Percentiles rank a stretch among this genome's conserved stretches.
phyloP scores from a whole-genome alignment of 2,113 vertebrate genomes.

The Turnix velox region DNA sequence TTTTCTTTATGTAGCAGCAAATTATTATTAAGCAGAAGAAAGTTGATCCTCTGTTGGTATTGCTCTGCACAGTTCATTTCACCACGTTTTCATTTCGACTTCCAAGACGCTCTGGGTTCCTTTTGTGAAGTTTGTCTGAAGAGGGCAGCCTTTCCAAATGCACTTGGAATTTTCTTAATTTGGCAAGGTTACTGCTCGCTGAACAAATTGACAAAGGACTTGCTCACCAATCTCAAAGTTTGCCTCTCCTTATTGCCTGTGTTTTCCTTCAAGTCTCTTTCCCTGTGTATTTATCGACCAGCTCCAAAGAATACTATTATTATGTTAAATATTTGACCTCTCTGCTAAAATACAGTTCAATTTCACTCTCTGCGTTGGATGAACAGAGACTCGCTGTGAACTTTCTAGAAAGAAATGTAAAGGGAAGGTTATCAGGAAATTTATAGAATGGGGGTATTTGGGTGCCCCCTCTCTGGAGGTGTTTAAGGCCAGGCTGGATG shows the following conservation, averaged over 20 bases:
- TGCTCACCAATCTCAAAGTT: background rate
- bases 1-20: background rate
- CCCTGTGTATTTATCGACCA: background rate
- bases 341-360: background rate
- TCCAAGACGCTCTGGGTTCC: background rate
- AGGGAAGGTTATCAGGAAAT: background rate
- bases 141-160: conserved; percentile 77
- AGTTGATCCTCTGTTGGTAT: background rate
- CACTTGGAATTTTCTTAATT: conserved; percentile 40
- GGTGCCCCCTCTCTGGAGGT: no score
- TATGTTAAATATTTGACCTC: conserved; percentile 11
- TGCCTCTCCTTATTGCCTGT: background rate
- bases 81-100: background rate
- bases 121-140: conserved; percentile 68
- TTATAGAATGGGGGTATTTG: background rate
- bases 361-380: background rate
- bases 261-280: background rate
- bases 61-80: background rate
- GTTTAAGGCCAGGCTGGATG: no score
- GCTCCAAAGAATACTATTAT: background rate
- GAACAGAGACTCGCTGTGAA: background rate
- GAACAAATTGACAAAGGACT: conserved; percentile 10
- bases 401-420: background rate
- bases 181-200: background rate
- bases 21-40: background rate